Percentiles rank a stretch among this genome's conserved stretches.
These are phyloP conservation scores for Oostethus manadensis DNA, from an alignment of 2,113 vertebrate genomes.

Conservation along the genomic window DNA sequence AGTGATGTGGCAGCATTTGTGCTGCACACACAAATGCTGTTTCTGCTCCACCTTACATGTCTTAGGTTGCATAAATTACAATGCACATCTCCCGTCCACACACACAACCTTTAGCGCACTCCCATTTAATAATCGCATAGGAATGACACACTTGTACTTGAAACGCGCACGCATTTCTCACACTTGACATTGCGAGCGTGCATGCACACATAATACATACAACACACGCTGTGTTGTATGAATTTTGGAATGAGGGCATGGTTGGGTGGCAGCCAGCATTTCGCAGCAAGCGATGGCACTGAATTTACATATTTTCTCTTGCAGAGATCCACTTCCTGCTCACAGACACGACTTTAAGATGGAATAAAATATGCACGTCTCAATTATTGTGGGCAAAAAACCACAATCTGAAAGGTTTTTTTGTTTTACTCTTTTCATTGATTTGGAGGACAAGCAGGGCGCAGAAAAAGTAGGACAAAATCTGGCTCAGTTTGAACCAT, in stretches of 20 bases:
- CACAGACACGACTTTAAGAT: conserved; percentile 15
- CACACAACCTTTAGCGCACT: background rate
- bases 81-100: conserved; percentile 3
- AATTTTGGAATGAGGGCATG: conserved; percentile 37
- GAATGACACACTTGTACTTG: background rate
- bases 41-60: conserved; percentile 42
- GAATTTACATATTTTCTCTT: conserved; percentile 51
- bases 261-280: conserved; percentile 44
- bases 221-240: conserved; percentile 18
- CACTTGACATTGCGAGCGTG: background rate
- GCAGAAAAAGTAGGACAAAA: conserved; percentile 37
- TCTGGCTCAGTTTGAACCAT: conserved; percentile 24
- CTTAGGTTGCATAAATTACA: conserved; percentile 24
- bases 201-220: background rate
- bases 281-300: conserved; percentile 35
- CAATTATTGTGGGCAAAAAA: conserved; percentile 20
- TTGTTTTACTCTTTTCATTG: conserved; percentile 8
- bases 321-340: conserved; percentile 9
- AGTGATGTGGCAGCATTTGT: background rate
- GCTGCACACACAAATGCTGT: conserved; percentile 29
- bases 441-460: conserved; percentile 18
- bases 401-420: background rate
- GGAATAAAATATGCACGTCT: conserved; percentile 23
- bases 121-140: conserved; percentile 22
- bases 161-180: conserved; percentile 8